Base-by-base conservation (phyloP, 2,888 invertebrate species). In the Stenodera caucasica region DNA sequence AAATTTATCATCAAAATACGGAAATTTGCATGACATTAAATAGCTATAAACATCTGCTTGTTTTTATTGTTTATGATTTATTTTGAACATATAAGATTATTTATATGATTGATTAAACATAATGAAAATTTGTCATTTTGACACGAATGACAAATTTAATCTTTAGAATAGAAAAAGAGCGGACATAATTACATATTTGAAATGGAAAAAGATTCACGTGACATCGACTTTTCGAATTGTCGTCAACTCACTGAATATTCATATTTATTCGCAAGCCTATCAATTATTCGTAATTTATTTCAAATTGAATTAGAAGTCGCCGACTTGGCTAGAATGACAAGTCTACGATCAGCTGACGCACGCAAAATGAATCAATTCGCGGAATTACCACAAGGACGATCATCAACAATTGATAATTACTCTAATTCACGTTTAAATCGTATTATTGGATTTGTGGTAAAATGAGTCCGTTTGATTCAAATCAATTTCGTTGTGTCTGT, bases 311-410 rank as follows among this genome's bases (percentile, higher is more conserved):
- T n/a, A n/a, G n/a, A 40, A 40, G 37, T 40, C 37, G 37, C 37
- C 37, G 37, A 40, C 37, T 6, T 40, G 37, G 37, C 37, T 40
- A 40, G 37, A 15, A n/a, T 40, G 2, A 18, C 15, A n/a, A 40
- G 37, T 58, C 61, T 58, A 60, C 66, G 60, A 70, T 70, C 68
- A 71, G 70, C 72, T 72, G 71, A 67, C 69, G 63, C 67, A 69
- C 63, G 51, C 59, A n/a, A 63, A 67, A 68, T 67, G 55, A 62
- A 60, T 53, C 57, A 57, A 62, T 67, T 72, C 70, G 64, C 60
- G 65, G 68, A 69, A 71, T 64, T 53, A 58, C 53, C 58, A 51
- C 72, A 71, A 72, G 72, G 72, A 57, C 67, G 63, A 66, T 71
- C 71, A 71, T 71, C 71, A 72, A 71, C 72, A 70, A 65, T n/a